phyloP scores from a whole-genome alignment of 2,113 vertebrate genomes.

The Cochlearius cochlearius region DNA sequence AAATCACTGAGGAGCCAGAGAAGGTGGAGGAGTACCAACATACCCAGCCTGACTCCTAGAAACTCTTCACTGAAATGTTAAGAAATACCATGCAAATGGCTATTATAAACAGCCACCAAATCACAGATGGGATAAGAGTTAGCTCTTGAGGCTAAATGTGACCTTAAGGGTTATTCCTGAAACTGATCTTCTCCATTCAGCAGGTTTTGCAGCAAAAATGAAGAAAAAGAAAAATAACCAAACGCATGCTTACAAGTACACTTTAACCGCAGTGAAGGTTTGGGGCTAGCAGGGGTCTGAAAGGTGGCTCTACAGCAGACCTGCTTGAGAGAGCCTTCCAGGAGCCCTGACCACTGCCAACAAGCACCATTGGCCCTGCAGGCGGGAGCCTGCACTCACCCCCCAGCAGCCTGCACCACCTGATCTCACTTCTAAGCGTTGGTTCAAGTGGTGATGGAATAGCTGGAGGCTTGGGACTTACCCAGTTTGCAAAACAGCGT shows the following conservation, averaged over 20 bases:
- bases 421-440: neutral
- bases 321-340: neutral
- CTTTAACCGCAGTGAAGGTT: neutral
- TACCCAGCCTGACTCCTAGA: neutral
- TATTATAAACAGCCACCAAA: neutral
- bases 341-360: neutral
- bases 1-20: neutral
- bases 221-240: neutral
- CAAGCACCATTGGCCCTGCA: too few relatives aligned
- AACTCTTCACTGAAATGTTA: neutral
- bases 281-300: neutral
- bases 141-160: neutral
- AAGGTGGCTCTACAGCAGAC: neutral
- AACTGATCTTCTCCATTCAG: neutral
- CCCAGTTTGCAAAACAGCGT: neutral
- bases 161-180: neutral
- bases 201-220: neutral
- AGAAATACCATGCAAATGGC: neutral
- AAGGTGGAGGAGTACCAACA: neutral
- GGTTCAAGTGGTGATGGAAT: neutral
- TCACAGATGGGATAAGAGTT: neutral
- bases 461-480: neutral
- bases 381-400: rapidly evolving
- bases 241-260: neutral
- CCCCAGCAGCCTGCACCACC: neutral